These are phyloP conservation scores for Osmoderma eremita DNA, from an alignment of 2,888 invertebrate species.

Conservation along the genomic window DNA sequence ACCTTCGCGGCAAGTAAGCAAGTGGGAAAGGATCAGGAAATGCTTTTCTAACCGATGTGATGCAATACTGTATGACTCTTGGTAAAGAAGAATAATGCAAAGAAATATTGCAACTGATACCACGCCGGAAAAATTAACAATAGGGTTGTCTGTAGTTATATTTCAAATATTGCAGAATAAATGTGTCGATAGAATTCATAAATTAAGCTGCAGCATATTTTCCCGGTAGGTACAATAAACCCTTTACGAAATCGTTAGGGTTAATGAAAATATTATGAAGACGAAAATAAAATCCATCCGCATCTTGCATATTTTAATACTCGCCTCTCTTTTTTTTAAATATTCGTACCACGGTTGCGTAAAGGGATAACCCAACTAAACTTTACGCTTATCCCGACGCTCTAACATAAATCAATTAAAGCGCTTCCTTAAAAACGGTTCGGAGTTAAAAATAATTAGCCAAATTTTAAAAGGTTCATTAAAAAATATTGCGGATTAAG, in stretches of 20 bases:
- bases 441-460: conserved; percentile 47
- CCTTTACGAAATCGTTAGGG: neutral
- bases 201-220: too few species aligned
- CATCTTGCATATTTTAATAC: conserved; percentile 1
- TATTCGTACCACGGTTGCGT: neutral
- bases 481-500: conserved; percentile 50
- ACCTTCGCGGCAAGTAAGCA: too few species aligned
- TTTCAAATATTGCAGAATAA: too few species aligned
- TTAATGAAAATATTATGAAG: neutral
- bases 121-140: too few species aligned
- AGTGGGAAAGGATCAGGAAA: too few species aligned
- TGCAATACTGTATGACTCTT: too few species aligned
- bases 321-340: conserved; percentile 1
- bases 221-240: too few species aligned
- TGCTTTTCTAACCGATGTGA: too few species aligned
- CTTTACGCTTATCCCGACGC: conserved; percentile 26
- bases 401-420: conserved; percentile 42
- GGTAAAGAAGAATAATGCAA: too few species aligned
- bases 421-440: conserved; percentile 41
- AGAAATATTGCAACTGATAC: too few species aligned
- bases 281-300: neutral
- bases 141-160: too few species aligned
- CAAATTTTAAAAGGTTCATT: conserved; percentile 50
- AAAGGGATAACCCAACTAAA: conserved; percentile 16
- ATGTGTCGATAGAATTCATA: too few species aligned